phyloP scores from a whole-genome alignment of 2,888 invertebrate species.

The Tribolium freemani region DNA sequence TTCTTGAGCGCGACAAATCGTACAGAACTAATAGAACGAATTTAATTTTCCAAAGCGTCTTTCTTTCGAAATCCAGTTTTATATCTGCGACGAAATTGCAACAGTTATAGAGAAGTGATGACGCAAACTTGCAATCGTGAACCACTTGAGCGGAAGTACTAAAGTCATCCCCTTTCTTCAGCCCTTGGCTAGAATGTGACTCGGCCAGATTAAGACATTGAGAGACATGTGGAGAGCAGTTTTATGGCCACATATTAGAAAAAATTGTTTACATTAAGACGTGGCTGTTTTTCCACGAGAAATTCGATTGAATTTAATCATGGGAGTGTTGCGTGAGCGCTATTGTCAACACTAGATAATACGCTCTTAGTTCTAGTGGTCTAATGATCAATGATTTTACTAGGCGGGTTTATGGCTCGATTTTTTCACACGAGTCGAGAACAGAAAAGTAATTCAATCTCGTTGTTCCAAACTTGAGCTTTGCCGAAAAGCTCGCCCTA shows the following conservation, averaged over 20 bases:
- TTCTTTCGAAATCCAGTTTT: slow-evolving; percentile 30
- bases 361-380: background rate
- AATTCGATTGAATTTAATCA: slow-evolving; percentile 1
- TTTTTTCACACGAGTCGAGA: no score
- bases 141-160: slow-evolving; percentile 60
- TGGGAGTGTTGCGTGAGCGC: slow-evolving; percentile 6
- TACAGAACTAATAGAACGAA: slow-evolving; percentile 33
- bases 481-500: slow-evolving; percentile 12
- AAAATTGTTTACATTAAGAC: background rate
- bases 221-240: slow-evolving; percentile 2
- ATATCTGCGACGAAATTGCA: slow-evolving; percentile 47
- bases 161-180: slow-evolving; percentile 59
- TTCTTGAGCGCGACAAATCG: slow-evolving; percentile 27
- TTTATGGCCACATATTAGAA: background rate
- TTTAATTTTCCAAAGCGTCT: slow-evolving; percentile 24
- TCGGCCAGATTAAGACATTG: slow-evolving; percentile 31
- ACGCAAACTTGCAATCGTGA: slow-evolving; percentile 58
- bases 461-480: no score
- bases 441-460: background rate
- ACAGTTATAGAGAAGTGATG: slow-evolving; percentile 53
- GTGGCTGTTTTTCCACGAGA: background rate
- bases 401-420: background rate
- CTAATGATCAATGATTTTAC: background rate
- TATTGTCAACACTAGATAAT: slow-evolving; percentile 4
- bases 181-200: slow-evolving; percentile 57